Percentiles rank a stretch among this genome's conserved stretches.
Evolutionary conservation across 2,797 vertebrate genomes (phyloP).

Genomic region (Pangasius djambal): DNA sequence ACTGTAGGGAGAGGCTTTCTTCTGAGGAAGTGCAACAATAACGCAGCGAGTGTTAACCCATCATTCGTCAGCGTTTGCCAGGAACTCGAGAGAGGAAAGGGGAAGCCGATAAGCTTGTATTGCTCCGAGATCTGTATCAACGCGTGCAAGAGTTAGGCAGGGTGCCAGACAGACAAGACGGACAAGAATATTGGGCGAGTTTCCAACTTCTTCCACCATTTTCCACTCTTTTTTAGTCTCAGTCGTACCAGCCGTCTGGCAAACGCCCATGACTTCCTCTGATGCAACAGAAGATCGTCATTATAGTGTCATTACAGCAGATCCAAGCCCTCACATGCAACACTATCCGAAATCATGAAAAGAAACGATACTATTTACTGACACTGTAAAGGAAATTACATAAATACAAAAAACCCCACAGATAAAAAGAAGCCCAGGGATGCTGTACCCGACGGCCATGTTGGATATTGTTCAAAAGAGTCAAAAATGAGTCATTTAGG

Average conservation of each 20-base stretch:
- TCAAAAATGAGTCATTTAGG: neutral
- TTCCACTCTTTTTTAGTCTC: neutral
- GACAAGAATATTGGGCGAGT: neutral
- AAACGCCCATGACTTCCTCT: constrained; percentile 28
- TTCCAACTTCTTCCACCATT: neutral
- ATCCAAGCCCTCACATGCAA: neutral
- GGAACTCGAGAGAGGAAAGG: constrained; percentile 52
- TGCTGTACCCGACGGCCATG: neutral
- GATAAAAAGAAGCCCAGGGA: neutral
- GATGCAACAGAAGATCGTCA: constrained; percentile 40
- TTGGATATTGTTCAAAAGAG: neutral
- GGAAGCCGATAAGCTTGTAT: constrained; percentile 62
- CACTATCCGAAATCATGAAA: neutral
- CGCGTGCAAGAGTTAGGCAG: neutral
- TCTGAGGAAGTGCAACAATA: constrained; percentile 29
- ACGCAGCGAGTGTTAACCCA: neutral
- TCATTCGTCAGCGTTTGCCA: constrained; percentile 3
- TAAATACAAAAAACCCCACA: neutral
- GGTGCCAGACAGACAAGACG: neutral
- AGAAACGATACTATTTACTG: neutral
- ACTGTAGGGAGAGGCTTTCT: neutral
- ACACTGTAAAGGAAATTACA: neutral
- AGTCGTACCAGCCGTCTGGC: neutral
- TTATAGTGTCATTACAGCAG: constrained; percentile 49
- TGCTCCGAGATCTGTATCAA: constrained; percentile 7